Conservation (phyloP, 2,797 vertebrate genomes). For the Crenichthys baileyi region DNA sequence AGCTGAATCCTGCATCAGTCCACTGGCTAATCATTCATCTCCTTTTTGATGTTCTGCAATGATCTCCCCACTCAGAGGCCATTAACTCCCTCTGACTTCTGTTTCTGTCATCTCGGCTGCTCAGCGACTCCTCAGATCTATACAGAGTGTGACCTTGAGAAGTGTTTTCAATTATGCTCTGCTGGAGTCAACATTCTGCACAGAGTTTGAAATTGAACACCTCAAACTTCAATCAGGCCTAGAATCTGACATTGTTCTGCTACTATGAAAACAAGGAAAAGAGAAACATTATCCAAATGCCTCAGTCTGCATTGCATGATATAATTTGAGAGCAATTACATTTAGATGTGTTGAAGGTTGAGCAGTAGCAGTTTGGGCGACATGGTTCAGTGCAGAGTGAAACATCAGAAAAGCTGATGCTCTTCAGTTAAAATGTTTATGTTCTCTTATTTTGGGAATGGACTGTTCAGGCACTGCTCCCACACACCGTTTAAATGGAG, state of each 20-base stretch:
- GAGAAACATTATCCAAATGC: slow-evolving; percentile 36
- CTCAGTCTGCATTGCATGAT: slow-evolving; percentile 12
- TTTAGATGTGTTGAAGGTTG: slow-evolving; percentile 2
- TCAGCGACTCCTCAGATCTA: slow-evolving; percentile 66
- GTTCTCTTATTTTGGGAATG: slow-evolving; percentile 16
- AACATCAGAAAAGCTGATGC: slow-evolving; percentile 23
- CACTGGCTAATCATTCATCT: slow-evolving; percentile 37
- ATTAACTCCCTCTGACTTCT: slow-evolving; percentile 52
- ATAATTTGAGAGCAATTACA: slow-evolving; percentile 32
- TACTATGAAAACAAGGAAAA: slow-evolving; percentile 39
- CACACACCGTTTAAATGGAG: slow-evolving; percentile 2
- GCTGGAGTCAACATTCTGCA: slow-evolving; percentile 56
- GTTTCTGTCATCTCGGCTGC: slow-evolving; percentile 56
- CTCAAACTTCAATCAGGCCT: slow-evolving; percentile 51
- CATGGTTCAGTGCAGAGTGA: slow-evolving; percentile 5
- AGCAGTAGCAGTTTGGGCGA: neutral
- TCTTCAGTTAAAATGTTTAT: slow-evolving; percentile 27
- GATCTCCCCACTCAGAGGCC: slow-evolving; percentile 39
- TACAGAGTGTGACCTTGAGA: slow-evolving; percentile 67
- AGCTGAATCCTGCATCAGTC: slow-evolving; percentile 21
- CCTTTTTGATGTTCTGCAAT: slow-evolving; percentile 53
- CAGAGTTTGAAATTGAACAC: slow-evolving; percentile 68
- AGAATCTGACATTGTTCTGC: slow-evolving; percentile 27
- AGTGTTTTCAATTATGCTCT: slow-evolving; percentile 69
- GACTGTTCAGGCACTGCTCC: slow-evolving; percentile 4